A percentile compares a stretch with the other conserved stretches of the same genome.
phyloP scores from a whole-genome alignment of 2,797 vertebrate genomes.

The Acipenser transmontanus region DNA sequence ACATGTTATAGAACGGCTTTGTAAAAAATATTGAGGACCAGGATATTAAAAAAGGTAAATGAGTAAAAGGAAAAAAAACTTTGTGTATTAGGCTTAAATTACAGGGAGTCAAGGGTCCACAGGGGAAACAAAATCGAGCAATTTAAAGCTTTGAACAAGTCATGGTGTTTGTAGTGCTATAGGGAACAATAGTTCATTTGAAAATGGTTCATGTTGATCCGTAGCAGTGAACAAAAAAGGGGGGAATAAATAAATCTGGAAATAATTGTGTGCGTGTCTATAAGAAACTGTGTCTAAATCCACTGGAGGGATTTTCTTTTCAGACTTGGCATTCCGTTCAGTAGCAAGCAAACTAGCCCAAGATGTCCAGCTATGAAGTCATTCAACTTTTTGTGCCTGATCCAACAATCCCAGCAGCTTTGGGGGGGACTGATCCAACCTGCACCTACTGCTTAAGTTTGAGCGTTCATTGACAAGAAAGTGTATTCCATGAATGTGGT shows the following conservation, averaged over 20 bases:
- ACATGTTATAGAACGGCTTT: not conserved
- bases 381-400: constrained; percentile 15
- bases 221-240: too few relatives aligned
- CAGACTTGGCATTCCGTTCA: constrained; percentile 30
- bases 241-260: constrained; percentile 12
- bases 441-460: not conserved
- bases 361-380: constrained; percentile 47
- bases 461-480: constrained; percentile 10
- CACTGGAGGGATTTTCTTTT: constrained; percentile 31
- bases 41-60: too few relatives aligned
- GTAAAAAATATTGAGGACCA: too few relatives aligned
- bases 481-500: constrained; percentile 26
- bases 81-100: too few relatives aligned
- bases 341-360: constrained; percentile 48
- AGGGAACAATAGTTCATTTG: too few relatives aligned
- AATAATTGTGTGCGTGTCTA: constrained; percentile 27
- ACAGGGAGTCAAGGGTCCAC: too few relatives aligned
- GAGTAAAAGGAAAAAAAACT: too few relatives aligned
- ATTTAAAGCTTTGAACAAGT: too few relatives aligned
- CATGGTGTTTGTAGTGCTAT: too few relatives aligned
- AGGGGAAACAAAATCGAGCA: too few relatives aligned
- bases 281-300: constrained; percentile 24
- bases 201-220: too few relatives aligned
- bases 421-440: constrained; percentile 1
- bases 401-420: constrained; percentile 12